Evolutionary conservation across 2,888 invertebrate species (phyloP).

Genomic region (Xestia sexstrigata): DNA sequence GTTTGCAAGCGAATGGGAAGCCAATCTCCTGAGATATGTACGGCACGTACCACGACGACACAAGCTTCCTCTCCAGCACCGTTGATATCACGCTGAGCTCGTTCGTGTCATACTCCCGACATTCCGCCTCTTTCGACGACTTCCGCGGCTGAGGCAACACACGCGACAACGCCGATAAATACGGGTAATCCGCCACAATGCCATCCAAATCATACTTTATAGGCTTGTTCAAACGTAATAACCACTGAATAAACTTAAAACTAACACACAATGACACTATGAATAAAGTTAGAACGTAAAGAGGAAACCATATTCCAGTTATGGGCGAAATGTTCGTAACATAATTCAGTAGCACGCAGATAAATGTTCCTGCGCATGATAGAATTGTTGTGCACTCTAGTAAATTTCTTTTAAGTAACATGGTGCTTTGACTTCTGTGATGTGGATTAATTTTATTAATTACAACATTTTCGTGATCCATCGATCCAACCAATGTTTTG

Average conservation of each 20-base stretch:
- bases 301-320: constrained; percentile 84
- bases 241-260: constrained; percentile 89
- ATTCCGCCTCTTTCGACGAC: constrained; percentile 63
- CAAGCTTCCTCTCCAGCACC: constrained; percentile 84
- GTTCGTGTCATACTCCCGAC: constrained; percentile 85
- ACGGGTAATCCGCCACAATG: constrained; percentile 77
- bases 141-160: constrained; percentile 72
- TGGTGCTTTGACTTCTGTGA: constrained; percentile 60
- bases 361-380: constrained; percentile 78
- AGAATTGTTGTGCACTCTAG: constrained; percentile 79
- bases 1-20: constrained; percentile 89
- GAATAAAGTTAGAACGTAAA: constrained; percentile 84
- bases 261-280: constrained; percentile 86
- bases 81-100: constrained; percentile 87
- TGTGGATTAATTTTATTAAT: constrained; percentile 9
- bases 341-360: constrained; percentile 81
- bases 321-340: constrained; percentile 85
- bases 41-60: constrained; percentile 88
- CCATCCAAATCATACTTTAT: constrained; percentile 83
- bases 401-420: constrained; percentile 83
- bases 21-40: constrained; percentile 88
- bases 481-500: constrained; percentile 45
- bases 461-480: constrained; percentile 27
- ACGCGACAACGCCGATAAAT: constrained; percentile 70
- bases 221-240: constrained; percentile 89